Evolutionary conservation across 2,113 vertebrate genomes (phyloP).

Genomic region (Aix galericulata): DNA sequence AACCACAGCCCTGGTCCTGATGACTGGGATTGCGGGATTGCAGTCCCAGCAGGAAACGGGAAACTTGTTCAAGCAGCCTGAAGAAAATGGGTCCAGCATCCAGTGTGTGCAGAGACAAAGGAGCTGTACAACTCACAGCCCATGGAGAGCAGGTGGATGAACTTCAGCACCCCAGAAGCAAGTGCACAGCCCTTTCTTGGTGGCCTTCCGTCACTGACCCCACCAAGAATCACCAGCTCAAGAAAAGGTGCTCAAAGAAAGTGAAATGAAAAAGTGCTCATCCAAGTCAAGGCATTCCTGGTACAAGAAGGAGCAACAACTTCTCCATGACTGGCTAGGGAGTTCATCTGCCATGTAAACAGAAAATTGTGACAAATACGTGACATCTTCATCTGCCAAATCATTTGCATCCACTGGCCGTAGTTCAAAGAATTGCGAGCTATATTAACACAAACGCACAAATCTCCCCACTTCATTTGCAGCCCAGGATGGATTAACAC

Average conservation of each 20-base stretch:
- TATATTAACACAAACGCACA: neutral
- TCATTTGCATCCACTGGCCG: neutral
- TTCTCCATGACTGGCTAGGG: neutral
- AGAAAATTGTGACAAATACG: neutral
- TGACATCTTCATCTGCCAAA: fast-evolving
- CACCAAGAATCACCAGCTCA: neutral
- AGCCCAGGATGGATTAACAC: neutral
- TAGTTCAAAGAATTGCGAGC: neutral
- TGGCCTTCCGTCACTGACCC: neutral
- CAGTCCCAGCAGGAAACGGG: neutral
- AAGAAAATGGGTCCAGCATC: neutral
- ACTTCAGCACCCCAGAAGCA: neutral
- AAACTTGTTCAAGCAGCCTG: neutral
- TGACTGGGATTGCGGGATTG: neutral
- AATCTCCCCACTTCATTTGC: neutral
- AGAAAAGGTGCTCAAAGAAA: neutral
- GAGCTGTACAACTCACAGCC: neutral
- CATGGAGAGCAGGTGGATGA: neutral
- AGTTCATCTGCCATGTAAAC: neutral
- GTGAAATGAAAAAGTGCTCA: neutral
- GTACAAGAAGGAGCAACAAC: neutral
- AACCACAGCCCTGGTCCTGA: neutral
- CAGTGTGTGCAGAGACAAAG: neutral
- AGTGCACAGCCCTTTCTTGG: neutral
- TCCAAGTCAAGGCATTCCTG: neutral